These are phyloP conservation scores for Pangasianodon gigas DNA, from an alignment of 2,113 vertebrate genomes.

Conservation along the genomic window DNA sequence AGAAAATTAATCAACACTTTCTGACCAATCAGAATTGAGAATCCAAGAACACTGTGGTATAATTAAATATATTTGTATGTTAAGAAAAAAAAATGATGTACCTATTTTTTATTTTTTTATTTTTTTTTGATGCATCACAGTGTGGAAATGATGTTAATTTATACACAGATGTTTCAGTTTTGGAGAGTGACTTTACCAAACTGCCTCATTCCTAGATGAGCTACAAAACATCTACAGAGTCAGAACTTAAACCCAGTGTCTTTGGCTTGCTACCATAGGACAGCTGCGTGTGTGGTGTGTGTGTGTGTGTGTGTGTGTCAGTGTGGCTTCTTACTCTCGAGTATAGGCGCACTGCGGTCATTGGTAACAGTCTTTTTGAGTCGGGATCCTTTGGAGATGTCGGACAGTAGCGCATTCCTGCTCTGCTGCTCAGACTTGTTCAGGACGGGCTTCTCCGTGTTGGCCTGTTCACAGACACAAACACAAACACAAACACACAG, in stretches of 20 bases:
- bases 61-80: neutral
- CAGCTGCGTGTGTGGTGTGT: neutral
- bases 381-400: constrained; percentile 87
- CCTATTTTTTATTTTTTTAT: too few species aligned
- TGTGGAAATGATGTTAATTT: too few species aligned
- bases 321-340: constrained; percentile 85
- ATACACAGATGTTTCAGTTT: too few species aligned
- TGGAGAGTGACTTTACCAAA: too few species aligned
- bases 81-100: neutral
- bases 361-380: constrained; percentile 95
- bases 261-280: neutral
- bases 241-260: too few species aligned
- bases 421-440: constrained; percentile 80
- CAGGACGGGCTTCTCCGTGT: constrained; percentile 84
- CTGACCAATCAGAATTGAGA: too few species aligned
- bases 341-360: constrained; percentile 85
- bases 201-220: too few species aligned
- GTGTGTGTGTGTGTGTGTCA: neutral
- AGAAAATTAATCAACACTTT: neutral
- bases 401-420: constrained; percentile 84
- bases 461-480: constrained; percentile 76
- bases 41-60: too few species aligned
- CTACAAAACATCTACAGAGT: too few species aligned
- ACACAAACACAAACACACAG: constrained; percentile 15
- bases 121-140: too few species aligned